Evolutionary conservation across 64 coral and sea anemone genomes (phyloP).

Genomic region (Anthopleura sola): DNA sequence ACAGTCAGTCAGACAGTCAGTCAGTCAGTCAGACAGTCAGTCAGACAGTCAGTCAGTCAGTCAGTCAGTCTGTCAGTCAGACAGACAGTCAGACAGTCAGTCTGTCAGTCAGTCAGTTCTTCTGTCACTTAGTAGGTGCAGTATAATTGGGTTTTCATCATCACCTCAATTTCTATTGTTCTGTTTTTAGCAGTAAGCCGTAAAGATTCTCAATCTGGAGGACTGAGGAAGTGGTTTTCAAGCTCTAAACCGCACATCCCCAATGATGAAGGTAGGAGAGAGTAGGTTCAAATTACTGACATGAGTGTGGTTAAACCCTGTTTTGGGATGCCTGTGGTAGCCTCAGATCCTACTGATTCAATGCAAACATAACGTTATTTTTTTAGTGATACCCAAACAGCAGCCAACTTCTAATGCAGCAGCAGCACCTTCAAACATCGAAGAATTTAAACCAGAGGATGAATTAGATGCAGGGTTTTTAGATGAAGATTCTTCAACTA

Average conservation of each 20-base stretch:
- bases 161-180: no score
- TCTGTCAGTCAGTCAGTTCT: not conserved
- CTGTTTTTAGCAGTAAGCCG: not conserved
- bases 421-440: conserved; percentile 47
- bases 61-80: no score
- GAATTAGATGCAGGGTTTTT: conserved; percentile 81
- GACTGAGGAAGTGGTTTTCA: conserved; percentile 14
- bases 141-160: no score
- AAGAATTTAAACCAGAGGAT: conserved; percentile 77
- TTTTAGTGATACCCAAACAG: conserved; percentile 1
- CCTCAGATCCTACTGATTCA: no score
- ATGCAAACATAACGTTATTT: not conserved
- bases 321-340: no score
- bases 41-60: not conserved
- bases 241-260: conserved; percentile 15
- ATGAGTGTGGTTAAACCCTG: no score
- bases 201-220: not conserved
- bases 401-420: not conserved
- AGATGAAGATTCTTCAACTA: conserved; percentile 33
- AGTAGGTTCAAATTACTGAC: no score
- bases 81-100: no score
- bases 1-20: not conserved
- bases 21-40: not conserved
- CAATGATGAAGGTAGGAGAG: conserved; percentile 6
- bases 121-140: no score